These are phyloP conservation scores for Pocillopora grandis DNA, from an alignment of 92 coral and sea anemone species.

Conservation along the genomic window DNA sequence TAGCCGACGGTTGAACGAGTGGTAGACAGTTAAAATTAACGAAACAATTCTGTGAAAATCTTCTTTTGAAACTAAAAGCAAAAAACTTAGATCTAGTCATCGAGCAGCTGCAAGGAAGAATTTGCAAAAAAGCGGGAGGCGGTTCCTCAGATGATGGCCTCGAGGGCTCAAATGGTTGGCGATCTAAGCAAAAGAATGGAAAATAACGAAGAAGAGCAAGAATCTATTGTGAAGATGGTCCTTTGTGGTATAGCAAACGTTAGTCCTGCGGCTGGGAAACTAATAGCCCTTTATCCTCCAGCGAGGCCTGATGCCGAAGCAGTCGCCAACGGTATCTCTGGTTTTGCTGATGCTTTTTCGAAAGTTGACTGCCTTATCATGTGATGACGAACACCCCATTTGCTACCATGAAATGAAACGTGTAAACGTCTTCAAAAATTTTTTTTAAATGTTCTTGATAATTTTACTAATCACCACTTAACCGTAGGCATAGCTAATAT, in stretches of 20 bases:
- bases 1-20: neutral
- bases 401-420: neutral
- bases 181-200: neutral
- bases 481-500: no score
- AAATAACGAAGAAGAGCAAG: neutral
- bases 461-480: no score
- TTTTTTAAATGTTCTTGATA: no score
- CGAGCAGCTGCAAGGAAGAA: slow-evolving; percentile 27
- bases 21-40: slow-evolving; percentile 32
- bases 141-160: slow-evolving; percentile 12
- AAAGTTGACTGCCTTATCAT: slow-evolving; percentile 16
- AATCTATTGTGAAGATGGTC: neutral
- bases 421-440: neutral
- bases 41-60: slow-evolving; percentile 36
- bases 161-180: neutral
- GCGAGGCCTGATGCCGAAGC: slow-evolving; percentile 33
- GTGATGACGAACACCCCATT: neutral
- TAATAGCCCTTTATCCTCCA: slow-evolving; percentile 9
- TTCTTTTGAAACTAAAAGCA: slow-evolving; percentile 23
- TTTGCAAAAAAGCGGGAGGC: neutral
- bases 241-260: neutral
- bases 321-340: slow-evolving; percentile 1
- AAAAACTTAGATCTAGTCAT: slow-evolving; percentile 30
- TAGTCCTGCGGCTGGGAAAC: neutral
- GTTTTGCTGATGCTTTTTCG: neutral